A percentile compares a stretch with the other conserved stretches of the same genome.
Conservation (phyloP, 2,797 vertebrate genomes). For the Thunnus albacares region DNA sequence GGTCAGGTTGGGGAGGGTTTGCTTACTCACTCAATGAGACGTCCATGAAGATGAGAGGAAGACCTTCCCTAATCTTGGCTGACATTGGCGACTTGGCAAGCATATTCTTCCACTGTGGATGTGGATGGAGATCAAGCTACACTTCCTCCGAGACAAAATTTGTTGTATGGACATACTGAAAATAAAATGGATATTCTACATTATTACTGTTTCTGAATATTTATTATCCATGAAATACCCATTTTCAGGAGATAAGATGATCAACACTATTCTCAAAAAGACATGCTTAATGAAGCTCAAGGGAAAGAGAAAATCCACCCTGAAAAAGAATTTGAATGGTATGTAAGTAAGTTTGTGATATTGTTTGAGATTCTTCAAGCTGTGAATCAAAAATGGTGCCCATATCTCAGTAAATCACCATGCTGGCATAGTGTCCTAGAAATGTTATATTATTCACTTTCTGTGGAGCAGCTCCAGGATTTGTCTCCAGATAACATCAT, state of each 20-base stretch:
- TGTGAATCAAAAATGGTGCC: background rate
- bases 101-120: conserved; percentile 41
- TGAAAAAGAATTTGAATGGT: background rate
- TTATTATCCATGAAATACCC: background rate
- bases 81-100: conserved; percentile 81
- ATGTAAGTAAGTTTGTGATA: background rate
- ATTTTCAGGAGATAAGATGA: background rate
- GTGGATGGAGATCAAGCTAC: conserved; percentile 43
- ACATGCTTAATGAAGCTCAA: background rate
- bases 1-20: conserved; percentile 74
- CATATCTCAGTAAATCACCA: background rate
- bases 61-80: conserved; percentile 84
- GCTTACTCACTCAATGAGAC: conserved; percentile 82
- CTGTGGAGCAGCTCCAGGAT: background rate
- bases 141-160: conserved; percentile 35
- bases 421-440: background rate
- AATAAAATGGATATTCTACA: background rate
- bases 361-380: background rate
- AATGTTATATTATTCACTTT: background rate
- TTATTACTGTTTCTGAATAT: background rate
- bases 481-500: background rate
- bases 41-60: conserved; percentile 80
- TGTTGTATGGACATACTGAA: conserved; percentile 21
- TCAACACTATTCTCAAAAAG: background rate
- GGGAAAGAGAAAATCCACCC: background rate